Evolutionary conservation across 64 coral and sea anemone species (phyloP).

Genomic region (Dendrophyllia cribrosa): DNA sequence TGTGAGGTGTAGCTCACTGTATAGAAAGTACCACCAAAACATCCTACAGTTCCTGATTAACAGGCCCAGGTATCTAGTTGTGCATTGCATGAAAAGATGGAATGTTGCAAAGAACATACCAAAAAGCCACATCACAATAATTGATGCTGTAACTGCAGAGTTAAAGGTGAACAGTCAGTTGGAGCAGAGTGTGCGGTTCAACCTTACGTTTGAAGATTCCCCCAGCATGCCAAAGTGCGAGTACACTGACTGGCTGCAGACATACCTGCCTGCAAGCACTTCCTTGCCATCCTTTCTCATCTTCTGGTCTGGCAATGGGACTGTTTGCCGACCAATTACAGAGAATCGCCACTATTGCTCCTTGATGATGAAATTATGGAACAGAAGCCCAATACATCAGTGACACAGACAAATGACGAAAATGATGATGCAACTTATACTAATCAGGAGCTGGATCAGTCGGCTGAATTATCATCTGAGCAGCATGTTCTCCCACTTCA

Average conservation of each 20-base stretch:
- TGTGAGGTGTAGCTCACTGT: conserved; percentile 17
- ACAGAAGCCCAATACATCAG: background rate
- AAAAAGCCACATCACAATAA: conserved; percentile 12
- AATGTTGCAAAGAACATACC: conserved; percentile 13
- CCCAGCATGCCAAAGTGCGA: conserved; percentile 33
- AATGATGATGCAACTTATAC: background rate
- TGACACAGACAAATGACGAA: background rate
- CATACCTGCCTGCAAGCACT: conserved; percentile 54
- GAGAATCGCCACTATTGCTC: conserved; percentile 48
- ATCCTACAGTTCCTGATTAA: conserved; percentile 28
- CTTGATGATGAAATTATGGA: conserved; percentile 53
- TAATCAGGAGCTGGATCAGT: background rate
- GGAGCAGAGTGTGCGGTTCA: conserved; percentile 29
- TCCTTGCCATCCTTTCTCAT: conserved; percentile 52
- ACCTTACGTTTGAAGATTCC: conserved; percentile 17
- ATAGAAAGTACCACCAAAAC: conserved; percentile 38
- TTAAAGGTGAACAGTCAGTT: conserved; percentile 60
- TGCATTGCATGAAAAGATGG: conserved; percentile 45
- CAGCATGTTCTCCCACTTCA: conserved; percentile 19
- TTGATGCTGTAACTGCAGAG: background rate
- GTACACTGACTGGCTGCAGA: conserved; percentile 44
- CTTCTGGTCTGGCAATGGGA: conserved; percentile 16
- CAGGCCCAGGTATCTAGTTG: conserved; percentile 29
- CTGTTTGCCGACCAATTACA: conserved; percentile 14
- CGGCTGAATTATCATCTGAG: background rate